Evolutionary conservation across 2,888 invertebrate genomes (phyloP), one percentile per base, ranked within the genome.

Genomic region (Omphaloscelis lunosa): DNA sequence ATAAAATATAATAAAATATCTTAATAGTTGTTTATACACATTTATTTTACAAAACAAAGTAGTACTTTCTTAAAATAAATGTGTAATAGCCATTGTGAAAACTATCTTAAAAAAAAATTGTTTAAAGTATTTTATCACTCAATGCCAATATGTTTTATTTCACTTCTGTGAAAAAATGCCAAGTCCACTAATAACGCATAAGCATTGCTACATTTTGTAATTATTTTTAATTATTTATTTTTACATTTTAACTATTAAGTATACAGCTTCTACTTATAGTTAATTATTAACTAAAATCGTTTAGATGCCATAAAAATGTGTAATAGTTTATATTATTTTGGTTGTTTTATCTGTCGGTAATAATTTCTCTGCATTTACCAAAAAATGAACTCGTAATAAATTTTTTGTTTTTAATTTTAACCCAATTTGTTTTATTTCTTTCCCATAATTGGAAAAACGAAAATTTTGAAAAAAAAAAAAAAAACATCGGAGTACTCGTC

Each of bases 301-400:
- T 90, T 91, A 91, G 93, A 93, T 93, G 95, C 95, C 94, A 95
- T 95, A 93, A 88, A 88, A 90, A 87, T 86, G 88, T 93, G 90
- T 91, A 91, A 92, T 91, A 92, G 89, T 90, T 89, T 91, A 90
- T 91, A 80, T 82, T 82, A 92, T 93, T 93, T 95, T 92, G 95
- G 93, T 95, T 95, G 94, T 94, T 94, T 91, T 91, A 82, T 94
- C 89, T 94, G 89, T 95, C 93, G 94, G 94, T 95, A 95, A 95
- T 89, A 88, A 87, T 90, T 90, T 89, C 86, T 89, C 93, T 94
- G 96, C 96, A 96, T 96, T 96, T 96, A 96, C 96, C 96, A 96
- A 96, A 96, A 96, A 94, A 86, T 65, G 91, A 94, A 93, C 90
- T 94, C 91, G 88, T 92, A 94, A 94, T 94, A 93, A 94, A 93